Evolutionary conservation across 2,797 vertebrate genomes (phyloP).

Genomic region (Lerista edwardsae): DNA sequence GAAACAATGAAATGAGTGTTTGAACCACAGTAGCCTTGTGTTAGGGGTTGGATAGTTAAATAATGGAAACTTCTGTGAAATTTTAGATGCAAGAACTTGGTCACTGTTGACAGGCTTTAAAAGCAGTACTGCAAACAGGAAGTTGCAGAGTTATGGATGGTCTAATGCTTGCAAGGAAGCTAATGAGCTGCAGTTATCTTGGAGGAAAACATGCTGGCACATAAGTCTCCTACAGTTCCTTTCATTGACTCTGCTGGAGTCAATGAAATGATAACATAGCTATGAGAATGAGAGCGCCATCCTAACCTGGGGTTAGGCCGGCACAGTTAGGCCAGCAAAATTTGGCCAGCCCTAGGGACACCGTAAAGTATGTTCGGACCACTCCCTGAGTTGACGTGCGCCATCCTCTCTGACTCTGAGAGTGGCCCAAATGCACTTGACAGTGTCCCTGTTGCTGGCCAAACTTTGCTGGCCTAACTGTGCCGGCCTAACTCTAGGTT

Average conservation of each 20-base stretch:
- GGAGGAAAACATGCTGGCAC: neutral
- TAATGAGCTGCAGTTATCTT: neutral
- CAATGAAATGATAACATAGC: neutral
- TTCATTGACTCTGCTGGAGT: slow-evolving; percentile 30
- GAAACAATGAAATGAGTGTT: slow-evolving; percentile 50
- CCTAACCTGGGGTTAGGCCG: too few species aligned
- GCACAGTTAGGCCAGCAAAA: too few species aligned
- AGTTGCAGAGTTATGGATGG: slow-evolving; percentile 16
- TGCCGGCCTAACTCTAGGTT: too few species aligned
- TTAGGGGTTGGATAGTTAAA: slow-evolving; percentile 46
- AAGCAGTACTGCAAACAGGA: neutral
- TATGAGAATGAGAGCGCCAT: neutral
- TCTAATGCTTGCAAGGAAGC: neutral
- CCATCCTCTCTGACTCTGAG: too few species aligned
- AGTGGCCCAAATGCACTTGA: too few species aligned
- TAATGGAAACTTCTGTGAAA: slow-evolving; percentile 46
- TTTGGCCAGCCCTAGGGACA: too few species aligned
- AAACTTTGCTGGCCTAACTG: too few species aligned
- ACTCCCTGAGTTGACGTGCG: too few species aligned
- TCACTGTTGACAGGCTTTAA: neutral
- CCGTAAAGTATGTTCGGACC: too few species aligned
- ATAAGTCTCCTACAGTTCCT: slow-evolving; percentile 23
- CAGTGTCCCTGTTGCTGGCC: too few species aligned
- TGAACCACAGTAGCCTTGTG: slow-evolving; percentile 49
- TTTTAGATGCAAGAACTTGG: neutral